phyloP scores from a whole-genome alignment of 2,888 invertebrate genomes.

The Ochlodes sylvanus region DNA sequence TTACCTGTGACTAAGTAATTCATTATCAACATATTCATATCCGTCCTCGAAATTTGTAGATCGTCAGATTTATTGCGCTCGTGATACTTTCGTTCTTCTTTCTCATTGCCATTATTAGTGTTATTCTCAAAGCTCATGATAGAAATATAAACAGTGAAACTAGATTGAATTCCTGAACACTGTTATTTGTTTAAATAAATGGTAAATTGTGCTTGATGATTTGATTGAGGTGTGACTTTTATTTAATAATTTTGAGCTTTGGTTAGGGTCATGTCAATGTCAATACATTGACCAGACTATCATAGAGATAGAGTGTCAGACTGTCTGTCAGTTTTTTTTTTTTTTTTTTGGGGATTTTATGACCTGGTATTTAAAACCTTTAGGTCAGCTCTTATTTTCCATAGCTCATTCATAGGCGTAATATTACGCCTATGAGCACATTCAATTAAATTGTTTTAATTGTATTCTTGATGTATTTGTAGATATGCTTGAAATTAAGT shows the following conservation, averaged over 20 bases:
- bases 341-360: too few species aligned
- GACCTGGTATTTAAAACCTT: too few species aligned
- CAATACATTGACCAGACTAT: too few species aligned
- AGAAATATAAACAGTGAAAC: slow-evolving; percentile 17
- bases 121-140: slow-evolving; percentile 75
- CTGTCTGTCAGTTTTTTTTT: too few species aligned
- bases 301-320: too few species aligned
- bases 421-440: too few species aligned
- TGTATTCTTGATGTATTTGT: too few species aligned
- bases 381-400: too few species aligned
- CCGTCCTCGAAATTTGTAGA: slow-evolving; percentile 93
- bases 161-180: background rate
- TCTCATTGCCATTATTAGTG: slow-evolving; percentile 65
- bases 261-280: background rate
- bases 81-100: slow-evolving; percentile 84
- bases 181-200: background rate
- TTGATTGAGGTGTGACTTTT: background rate
- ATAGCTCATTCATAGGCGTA: too few species aligned
- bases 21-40: slow-evolving; percentile 99
- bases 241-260: background rate
- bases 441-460: too few species aligned
- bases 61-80: slow-evolving; percentile 90
- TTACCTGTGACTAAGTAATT: slow-evolving; percentile 96
- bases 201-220: background rate
- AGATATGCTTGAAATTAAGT: too few species aligned